Conservation (phyloP, 1,140 invertebrate genomes). For the Drosophila obscura region DNA sequence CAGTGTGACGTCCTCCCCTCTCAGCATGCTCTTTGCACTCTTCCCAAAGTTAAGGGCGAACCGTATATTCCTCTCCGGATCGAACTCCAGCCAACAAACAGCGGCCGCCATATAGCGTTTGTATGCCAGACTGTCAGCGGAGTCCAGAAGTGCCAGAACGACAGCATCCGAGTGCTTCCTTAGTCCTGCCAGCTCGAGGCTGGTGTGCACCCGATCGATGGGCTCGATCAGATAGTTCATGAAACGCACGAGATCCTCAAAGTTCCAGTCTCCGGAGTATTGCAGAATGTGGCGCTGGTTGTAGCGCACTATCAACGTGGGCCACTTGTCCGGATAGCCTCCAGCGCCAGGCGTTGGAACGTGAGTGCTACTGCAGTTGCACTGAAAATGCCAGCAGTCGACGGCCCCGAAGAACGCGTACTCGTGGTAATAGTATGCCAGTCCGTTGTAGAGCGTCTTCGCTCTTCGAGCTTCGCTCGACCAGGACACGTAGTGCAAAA, state of each 20-base stretch:
- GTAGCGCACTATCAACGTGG: slow-evolving; percentile 66
- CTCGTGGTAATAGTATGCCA: slow-evolving; percentile 63
- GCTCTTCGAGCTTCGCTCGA: slow-evolving; percentile 65
- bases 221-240: slow-evolving; percentile 68
- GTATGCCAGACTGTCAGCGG: slow-evolving; percentile 40
- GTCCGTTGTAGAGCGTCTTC: slow-evolving; percentile 55
- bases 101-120: slow-evolving; percentile 59
- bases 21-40: slow-evolving; percentile 44
- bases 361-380: slow-evolving; percentile 71
- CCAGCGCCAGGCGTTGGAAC: slow-evolving; percentile 42
- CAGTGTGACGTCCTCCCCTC: slow-evolving; percentile 16
- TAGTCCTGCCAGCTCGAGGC: slow-evolving; percentile 43
- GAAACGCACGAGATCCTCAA: slow-evolving; percentile 60
- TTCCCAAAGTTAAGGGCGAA: slow-evolving; percentile 59
- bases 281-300: slow-evolving; percentile 56
- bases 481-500: slow-evolving; percentile 82
- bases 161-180: slow-evolving; percentile 68
- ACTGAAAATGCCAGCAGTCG: slow-evolving; percentile 77
- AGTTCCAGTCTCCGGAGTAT: slow-evolving; percentile 70
- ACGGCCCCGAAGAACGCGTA: slow-evolving; percentile 64
- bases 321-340: slow-evolving; percentile 74
- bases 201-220: slow-evolving; percentile 59
- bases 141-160: slow-evolving; percentile 58
- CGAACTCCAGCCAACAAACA: slow-evolving; percentile 68
- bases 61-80: slow-evolving; percentile 68